Evolutionary conservation across 2,797 vertebrate species (phyloP).

Genomic region (Mycteria americana): DNA sequence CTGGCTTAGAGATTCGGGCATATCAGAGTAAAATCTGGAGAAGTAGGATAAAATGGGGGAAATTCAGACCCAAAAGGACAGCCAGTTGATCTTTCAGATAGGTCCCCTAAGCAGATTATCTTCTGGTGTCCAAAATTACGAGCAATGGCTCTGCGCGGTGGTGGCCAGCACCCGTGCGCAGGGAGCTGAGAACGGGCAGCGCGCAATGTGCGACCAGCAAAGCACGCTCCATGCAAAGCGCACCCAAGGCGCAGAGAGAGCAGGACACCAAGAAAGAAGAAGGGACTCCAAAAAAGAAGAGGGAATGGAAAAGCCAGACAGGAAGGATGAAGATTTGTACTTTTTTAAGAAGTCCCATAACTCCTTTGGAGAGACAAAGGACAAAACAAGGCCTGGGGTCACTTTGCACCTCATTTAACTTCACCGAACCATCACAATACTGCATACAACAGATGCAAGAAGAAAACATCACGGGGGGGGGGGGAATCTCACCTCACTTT

Average conservation of each 20-base stretch:
- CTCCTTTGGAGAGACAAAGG: neutral
- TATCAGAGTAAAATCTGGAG: neutral
- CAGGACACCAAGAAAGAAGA: neutral
- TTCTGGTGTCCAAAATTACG: neutral
- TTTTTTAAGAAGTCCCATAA: neutral
- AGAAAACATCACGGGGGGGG: neutral
- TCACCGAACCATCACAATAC: rapidly evolving
- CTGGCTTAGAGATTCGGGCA: neutral
- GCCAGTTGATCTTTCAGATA: neutral
- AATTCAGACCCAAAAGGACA: neutral
- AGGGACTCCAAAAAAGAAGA: neutral
- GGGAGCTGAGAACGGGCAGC: neutral
- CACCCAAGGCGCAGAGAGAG: neutral
- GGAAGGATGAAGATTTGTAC: neutral
- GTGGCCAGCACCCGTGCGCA: rapidly evolving
- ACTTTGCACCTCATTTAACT: neutral
- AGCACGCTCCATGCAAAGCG: rapidly evolving
- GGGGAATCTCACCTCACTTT: conserved; percentile 82
- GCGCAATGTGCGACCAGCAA: neutral
- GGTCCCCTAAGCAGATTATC: neutral
- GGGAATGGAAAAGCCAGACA: neutral
- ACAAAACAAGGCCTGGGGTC: neutral
- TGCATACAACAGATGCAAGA: rapidly evolving
- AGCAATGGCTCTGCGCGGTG: neutral
- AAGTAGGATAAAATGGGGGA: neutral